Evolutionary conservation across 2,888 invertebrate species (phyloP), one percentile per base, ranked within the genome.

Genomic region (Frankliniella fusca): DNA sequence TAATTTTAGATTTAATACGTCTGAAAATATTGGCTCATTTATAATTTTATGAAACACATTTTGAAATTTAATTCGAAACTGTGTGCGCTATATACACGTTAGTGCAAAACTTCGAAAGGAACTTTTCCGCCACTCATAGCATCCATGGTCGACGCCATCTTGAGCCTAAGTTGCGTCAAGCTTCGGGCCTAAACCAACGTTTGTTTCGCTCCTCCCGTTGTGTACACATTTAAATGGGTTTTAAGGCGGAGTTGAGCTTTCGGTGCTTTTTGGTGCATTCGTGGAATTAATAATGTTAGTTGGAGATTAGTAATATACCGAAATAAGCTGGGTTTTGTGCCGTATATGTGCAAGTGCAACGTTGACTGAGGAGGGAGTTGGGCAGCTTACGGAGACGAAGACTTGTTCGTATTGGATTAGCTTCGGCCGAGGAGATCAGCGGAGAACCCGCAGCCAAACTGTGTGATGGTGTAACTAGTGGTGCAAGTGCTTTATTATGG

Each of bases 401-500:
- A 76, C 70, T 76, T 76, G 70, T 27, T 76, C 70, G 70, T 76
- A 12, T 27, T 76, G 70, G 70, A 76, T 76, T 76, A 76, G 70
- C 70, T 76, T 76, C 27, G 70, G 70, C 70, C 27, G 70, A 76
- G 27, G 70, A 76, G n/a, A 76, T 27, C 70, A 76, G 70, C 70
- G 70, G 70, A 76, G 12, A 12, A 23, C 23, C 70, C 70, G 70
- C 70, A 12, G 70, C 23, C 3, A 23, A 76, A 76, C 70, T 76
- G 70, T 76, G 70, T 76, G 27, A 76, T 76, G 70, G 70, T 76
- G 70, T 76, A 76, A 27, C 70, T 27, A 27, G 70, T 27, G 27
- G 70, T 76, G 70, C 70, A 76, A 76, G 70, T 76, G 70, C 70
- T 76, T 76, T 76, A 84, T 81, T 81, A 86, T 86, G 86, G 86